A percentile compares a stretch with the other conserved stretches of the same genome.
phyloP scores from a whole-genome alignment of 2,888 invertebrate species.

The Lypha dubia region DNA sequence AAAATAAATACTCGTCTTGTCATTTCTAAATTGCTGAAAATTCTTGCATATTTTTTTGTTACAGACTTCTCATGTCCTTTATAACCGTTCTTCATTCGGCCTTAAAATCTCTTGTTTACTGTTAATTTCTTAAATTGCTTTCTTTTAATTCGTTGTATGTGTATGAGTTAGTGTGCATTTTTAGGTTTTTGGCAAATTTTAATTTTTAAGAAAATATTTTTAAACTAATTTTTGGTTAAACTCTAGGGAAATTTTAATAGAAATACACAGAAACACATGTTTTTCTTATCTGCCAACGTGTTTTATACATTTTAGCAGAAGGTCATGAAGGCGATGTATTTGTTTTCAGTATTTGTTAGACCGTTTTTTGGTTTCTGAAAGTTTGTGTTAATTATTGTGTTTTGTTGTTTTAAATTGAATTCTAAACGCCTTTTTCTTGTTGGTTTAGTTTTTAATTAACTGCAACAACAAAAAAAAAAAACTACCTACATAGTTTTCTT shows the following conservation, averaged over 20 bases:
- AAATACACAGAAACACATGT: slow-evolving; percentile 5
- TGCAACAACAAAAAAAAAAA: background rate
- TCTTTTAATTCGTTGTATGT: no score
- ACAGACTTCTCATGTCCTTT: background rate
- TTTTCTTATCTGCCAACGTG: slow-evolving; percentile 4
- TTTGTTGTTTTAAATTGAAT: slow-evolving; percentile 23
- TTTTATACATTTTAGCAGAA: slow-evolving; percentile 4
- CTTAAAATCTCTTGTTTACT: background rate
- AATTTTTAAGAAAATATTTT: slow-evolving; percentile 37
- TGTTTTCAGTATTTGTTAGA: slow-evolving; percentile 24
- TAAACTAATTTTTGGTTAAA: no score
- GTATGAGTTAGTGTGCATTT: background rate
- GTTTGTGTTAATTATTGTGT: slow-evolving; percentile 12
- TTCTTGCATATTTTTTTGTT: slow-evolving; percentile 22
- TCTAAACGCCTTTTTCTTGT: slow-evolving; percentile 71
- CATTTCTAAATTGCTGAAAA: slow-evolving; percentile 68
- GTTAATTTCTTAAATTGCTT: slow-evolving; percentile 39
- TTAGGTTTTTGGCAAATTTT: slow-evolving; percentile 45
- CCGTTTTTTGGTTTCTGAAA: background rate
- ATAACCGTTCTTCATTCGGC: background rate
- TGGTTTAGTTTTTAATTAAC: slow-evolving; percentile 65
- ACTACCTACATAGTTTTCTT: background rate
- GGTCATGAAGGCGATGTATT: slow-evolving; percentile 37
- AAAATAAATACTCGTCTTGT: slow-evolving; percentile 48
- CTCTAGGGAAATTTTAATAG: slow-evolving; percentile 57